Conservation (phyloP, 2,113 vertebrate genomes). For the Bombycilla garrulus region DNA sequence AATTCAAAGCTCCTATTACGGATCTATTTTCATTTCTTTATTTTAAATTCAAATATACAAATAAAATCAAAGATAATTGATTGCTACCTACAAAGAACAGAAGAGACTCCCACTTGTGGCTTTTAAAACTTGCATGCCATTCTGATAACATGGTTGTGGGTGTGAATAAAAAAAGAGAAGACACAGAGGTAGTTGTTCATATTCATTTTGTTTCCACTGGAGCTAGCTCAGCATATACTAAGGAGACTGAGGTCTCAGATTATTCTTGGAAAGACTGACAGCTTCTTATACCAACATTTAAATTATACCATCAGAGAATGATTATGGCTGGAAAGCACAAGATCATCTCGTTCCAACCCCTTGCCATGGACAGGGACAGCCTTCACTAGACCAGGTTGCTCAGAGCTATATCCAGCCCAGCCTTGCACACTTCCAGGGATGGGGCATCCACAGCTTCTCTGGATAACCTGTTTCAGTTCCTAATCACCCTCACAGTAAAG, state of each 20-base stretch:
- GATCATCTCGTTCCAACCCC: background rate
- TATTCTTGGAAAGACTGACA: background rate
- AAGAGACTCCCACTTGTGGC: background rate
- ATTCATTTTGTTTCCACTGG: background rate
- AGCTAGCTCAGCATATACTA: background rate
- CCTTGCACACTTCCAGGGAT: background rate
- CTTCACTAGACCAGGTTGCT: background rate
- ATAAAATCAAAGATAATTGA: background rate
- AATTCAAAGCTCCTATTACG: background rate
- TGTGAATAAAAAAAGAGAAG: background rate
- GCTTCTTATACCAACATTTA: background rate
- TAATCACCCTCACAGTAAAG: background rate
- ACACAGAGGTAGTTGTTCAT: background rate
- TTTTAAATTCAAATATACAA: background rate
- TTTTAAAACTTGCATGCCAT: background rate
- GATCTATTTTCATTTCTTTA: background rate
- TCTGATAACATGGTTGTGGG: background rate
- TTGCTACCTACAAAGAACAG: background rate
- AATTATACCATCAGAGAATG: background rate
- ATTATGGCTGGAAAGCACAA: background rate
- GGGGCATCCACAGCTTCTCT: background rate
- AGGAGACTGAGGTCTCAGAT: background rate
- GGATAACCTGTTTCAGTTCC: background rate
- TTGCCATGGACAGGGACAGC: background rate
- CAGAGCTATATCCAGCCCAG: accelerated